phyloP scores from a whole-genome alignment of 2,888 invertebrate genomes.

The Monochamus alternatus region DNA sequence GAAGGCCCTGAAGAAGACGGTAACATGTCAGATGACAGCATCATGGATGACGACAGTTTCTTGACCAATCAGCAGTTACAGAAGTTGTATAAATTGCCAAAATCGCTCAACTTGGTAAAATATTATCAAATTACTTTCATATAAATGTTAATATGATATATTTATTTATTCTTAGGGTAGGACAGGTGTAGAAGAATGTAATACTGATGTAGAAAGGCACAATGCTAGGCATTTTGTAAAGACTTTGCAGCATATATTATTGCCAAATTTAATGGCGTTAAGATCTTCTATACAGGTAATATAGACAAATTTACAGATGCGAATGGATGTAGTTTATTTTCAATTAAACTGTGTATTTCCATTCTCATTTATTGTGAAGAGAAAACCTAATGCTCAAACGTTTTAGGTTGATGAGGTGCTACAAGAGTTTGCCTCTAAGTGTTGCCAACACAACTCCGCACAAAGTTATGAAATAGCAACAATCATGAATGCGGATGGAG shows the following conservation, averaged over 20 bases:
- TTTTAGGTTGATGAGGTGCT: slow-evolving; percentile 87
- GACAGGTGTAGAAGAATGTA: slow-evolving; percentile 75
- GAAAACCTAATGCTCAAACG: not conserved
- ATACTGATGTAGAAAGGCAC: slow-evolving; percentile 88
- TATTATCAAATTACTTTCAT: slow-evolving; percentile 54
- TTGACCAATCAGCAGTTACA: slow-evolving; percentile 70
- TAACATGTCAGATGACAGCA: slow-evolving; percentile 77
- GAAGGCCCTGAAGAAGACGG: slow-evolving; percentile 82
- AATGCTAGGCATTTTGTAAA: slow-evolving; percentile 89
- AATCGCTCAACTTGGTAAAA: slow-evolving; percentile 73
- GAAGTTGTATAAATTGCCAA: slow-evolving; percentile 74
- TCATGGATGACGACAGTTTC: slow-evolving; percentile 86
- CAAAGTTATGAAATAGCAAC: slow-evolving; percentile 78
- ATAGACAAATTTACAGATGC: not conserved
- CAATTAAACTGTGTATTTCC: not conserved
- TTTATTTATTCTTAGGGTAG: slow-evolving; percentile 64
- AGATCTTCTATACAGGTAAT: slow-evolving; percentile 85
- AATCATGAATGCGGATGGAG: slow-evolving; percentile 95
- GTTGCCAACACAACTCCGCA: slow-evolving; percentile 87
- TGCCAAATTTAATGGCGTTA: slow-evolving; percentile 84
- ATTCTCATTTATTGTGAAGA: no score
- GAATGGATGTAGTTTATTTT: slow-evolving; percentile 13
- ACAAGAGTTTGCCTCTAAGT: slow-evolving; percentile 93
- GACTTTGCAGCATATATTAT: slow-evolving; percentile 80
- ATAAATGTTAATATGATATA: slow-evolving; percentile 26